These are phyloP conservation scores for Lithobates sylvaticus DNA, from an alignment of 2,797 vertebrate species.

Conservation along the genomic window DNA sequence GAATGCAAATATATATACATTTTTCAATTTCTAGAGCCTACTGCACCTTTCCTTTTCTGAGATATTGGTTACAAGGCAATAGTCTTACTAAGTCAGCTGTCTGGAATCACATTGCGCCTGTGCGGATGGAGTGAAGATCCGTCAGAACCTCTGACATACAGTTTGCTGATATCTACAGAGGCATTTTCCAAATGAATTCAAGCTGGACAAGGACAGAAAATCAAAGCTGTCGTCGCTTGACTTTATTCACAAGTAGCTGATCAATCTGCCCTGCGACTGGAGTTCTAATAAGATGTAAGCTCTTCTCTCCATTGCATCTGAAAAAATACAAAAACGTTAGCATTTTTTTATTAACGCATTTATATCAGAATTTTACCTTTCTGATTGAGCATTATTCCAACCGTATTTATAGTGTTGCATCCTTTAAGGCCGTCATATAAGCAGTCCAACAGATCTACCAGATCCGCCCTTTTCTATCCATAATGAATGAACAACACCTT, in stretches of 20 bases:
- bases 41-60: too few species aligned
- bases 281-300: conserved; percentile 18
- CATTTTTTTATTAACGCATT: too few species aligned
- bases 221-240: background rate
- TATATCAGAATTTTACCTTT: too few species aligned
- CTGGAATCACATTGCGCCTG: too few species aligned
- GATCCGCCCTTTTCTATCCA: background rate
- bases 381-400: too few species aligned
- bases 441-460: background rate
- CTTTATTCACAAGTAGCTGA: conserved; percentile 18
- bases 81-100: too few species aligned
- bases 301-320: background rate
- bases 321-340: background rate
- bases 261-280: background rate
- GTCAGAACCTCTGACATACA: background rate
- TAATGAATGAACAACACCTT: conserved; percentile 59
- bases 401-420: background rate
- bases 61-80: too few species aligned
- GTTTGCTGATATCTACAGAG: background rate
- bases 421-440: background rate
- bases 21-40: too few species aligned
- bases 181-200: conserved; percentile 2
- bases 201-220: background rate
- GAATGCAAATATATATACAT: too few species aligned
- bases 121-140: background rate